Evolutionary conservation across 1,140 invertebrate genomes (phyloP).

Genomic region (Drosophila ohnishii): DNA sequence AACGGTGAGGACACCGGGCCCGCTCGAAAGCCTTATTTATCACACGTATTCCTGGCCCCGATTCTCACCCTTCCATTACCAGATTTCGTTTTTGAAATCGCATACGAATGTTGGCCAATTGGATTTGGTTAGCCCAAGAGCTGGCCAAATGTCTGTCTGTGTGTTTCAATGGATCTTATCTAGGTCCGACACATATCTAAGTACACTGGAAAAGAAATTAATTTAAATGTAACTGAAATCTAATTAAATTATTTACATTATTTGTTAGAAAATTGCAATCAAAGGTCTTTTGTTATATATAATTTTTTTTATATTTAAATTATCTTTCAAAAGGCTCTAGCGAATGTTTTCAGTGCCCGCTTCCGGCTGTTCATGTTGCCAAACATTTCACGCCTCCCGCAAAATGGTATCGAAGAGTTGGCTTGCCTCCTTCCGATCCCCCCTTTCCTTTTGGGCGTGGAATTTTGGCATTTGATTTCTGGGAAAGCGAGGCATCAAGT

Average conservation of each 20-base stretch:
- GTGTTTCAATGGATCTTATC: constrained; percentile 25
- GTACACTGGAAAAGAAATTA: constrained; percentile 2
- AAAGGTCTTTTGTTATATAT: background rate
- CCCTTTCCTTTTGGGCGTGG: constrained; percentile 25
- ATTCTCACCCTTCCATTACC: constrained; percentile 51
- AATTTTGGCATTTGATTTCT: constrained; percentile 27
- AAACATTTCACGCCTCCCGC: constrained; percentile 50
- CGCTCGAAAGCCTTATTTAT: constrained; percentile 69
- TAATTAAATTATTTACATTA: background rate
- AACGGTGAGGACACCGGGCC: constrained; percentile 18
- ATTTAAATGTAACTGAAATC: background rate
- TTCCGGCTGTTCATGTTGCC: constrained; percentile 25
- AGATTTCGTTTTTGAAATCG: constrained; percentile 71
- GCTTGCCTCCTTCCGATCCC: constrained; percentile 12
- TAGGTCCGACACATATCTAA: constrained; percentile 6
- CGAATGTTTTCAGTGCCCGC: background rate
- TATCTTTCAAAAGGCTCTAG: background rate
- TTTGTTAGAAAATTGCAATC: background rate
- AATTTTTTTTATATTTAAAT: too few species aligned
- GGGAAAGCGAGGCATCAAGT: constrained; percentile 26
- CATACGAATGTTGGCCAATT: constrained; percentile 74
- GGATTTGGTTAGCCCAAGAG: constrained; percentile 67
- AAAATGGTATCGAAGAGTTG: constrained; percentile 29
- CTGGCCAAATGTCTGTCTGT: constrained; percentile 9
- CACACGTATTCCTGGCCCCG: constrained; percentile 48